Base-by-base conservation (phyloP, 37 sponge, comb jelly and placozoan species). In the Tethya wilhelma region DNA sequence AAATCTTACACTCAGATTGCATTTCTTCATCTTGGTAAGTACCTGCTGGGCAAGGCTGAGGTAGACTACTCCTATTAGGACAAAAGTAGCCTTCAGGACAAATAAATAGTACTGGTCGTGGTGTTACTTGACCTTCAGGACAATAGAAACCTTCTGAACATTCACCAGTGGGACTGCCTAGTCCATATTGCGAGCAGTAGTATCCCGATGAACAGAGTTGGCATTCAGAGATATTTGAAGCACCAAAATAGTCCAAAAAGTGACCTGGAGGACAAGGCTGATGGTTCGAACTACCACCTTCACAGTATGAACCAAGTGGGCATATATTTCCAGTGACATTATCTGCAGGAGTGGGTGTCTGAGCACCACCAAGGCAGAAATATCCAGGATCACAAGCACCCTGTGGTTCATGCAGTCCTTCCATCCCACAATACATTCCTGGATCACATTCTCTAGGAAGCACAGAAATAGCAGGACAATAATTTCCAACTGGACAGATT, bases 71-170 rank as follows among this genome's bases (percentile, higher is more conserved):
- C 19, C 69, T 39, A 37, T 67, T 7, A 37, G 33, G 69, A 23
- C 69, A 67, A 23, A n/a, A 67, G 23, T n/a, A 67, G 19, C 69
- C 69, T 23, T 67, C 69, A 37, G 69, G 69, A 23, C 69, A 67
- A 67, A 23, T 36, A 39, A 7, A 36, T 37, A 37, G 39, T 9
- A 36, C 69, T 37, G 69, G 69, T 36, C 7, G 19, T n/a, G 69
- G 69, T n/a, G 33, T 39, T n/a, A 7, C 69, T n/a, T 37, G 8
- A 36, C 69, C 69, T 67, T 67, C 39, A 36, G 7, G 23, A 67
- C 69, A 67, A 14, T 9, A 11, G 33, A n/a, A 67, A 9, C 69
- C 69, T n/a, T 37, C 69, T 38, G 40, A 11, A 23, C 69, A 67
- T 23, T 37, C 38, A 37, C 69, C 69, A 36, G 40, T 23, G 9